Conservation (phyloP, 2,797 vertebrate genomes). For the Myiotriccus ornatus region DNA sequence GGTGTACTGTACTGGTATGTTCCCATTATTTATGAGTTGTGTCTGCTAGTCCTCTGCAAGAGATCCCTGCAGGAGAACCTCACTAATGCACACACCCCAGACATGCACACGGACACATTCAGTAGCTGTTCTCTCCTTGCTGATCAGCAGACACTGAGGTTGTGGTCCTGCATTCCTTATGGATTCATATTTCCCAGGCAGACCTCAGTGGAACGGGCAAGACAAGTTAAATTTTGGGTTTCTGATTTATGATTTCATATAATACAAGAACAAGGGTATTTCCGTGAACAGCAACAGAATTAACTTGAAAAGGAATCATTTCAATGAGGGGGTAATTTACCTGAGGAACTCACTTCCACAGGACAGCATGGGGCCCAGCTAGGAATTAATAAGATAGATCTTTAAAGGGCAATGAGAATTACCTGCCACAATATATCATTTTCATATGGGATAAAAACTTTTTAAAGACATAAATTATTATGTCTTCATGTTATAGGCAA, state of each 20-base stretch:
- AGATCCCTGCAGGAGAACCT: not conserved
- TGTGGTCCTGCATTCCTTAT: slow-evolving; percentile 41
- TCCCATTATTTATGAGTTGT: not conserved
- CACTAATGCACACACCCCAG: not conserved
- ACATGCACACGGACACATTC: not conserved
- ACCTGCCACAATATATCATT: not conserved
- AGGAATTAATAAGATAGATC: not conserved
- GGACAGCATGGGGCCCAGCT: not conserved
- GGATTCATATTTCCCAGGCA: slow-evolving; percentile 18
- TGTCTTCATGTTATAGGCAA: not conserved
- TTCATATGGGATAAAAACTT: not conserved
- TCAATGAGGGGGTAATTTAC: not conserved
- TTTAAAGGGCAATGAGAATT: not conserved
- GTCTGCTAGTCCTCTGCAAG: not conserved
- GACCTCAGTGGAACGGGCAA: not conserved
- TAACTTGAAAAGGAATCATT: not conserved
- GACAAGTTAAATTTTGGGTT: not conserved
- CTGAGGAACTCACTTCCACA: slow-evolving; percentile 6
- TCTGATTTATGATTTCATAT: not conserved
- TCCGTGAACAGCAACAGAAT: slow-evolving; percentile 19
- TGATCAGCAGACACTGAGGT: not conserved
- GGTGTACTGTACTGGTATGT: not conserved
- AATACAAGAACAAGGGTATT: not conserved
- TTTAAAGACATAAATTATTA: not conserved
- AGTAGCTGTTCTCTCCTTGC: not conserved